A percentile compares a stretch with the other conserved stretches of the same genome.
Evolutionary conservation across 2,113 vertebrate species (phyloP).

Genomic region (Parus major): DNA sequence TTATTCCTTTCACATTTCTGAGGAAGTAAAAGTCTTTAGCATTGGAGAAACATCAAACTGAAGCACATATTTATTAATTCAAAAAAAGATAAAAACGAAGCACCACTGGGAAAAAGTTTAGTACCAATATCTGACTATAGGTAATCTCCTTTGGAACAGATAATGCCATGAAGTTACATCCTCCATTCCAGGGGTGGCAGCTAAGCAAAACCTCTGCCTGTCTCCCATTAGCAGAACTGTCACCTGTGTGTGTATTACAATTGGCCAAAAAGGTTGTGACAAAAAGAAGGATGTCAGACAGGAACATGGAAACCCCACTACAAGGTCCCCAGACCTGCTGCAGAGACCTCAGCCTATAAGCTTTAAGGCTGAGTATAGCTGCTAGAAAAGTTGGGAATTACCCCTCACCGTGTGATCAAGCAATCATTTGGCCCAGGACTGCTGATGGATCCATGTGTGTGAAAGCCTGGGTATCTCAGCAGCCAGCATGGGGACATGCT

Average conservation of each 20-base stretch:
- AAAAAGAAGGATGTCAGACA: not conserved
- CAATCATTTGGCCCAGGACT: not conserved
- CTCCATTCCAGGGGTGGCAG: not conserved
- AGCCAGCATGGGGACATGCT: not conserved
- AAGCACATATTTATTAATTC: not conserved
- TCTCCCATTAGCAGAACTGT: not conserved
- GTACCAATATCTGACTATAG: not conserved
- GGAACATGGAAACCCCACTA: not conserved
- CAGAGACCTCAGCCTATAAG: not conserved
- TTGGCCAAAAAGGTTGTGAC: not conserved
- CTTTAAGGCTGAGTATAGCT: not conserved
- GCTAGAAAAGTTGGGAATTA: not conserved
- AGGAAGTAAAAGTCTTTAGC: not conserved
- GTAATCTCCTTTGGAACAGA: not conserved
- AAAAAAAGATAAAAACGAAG: not conserved
- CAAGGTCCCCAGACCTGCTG: not conserved
- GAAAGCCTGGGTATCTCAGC: not conserved
- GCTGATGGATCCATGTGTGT: not conserved
- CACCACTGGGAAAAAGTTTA: not conserved
- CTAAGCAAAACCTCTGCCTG: not conserved
- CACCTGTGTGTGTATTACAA: not conserved
- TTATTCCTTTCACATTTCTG: constrained; percentile 1
- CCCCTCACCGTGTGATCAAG: not conserved
- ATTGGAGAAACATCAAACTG: not conserved
- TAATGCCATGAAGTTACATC: not conserved